phyloP scores from a whole-genome alignment of 2,888 invertebrate genomes.

The Leucoptera coffeella region DNA sequence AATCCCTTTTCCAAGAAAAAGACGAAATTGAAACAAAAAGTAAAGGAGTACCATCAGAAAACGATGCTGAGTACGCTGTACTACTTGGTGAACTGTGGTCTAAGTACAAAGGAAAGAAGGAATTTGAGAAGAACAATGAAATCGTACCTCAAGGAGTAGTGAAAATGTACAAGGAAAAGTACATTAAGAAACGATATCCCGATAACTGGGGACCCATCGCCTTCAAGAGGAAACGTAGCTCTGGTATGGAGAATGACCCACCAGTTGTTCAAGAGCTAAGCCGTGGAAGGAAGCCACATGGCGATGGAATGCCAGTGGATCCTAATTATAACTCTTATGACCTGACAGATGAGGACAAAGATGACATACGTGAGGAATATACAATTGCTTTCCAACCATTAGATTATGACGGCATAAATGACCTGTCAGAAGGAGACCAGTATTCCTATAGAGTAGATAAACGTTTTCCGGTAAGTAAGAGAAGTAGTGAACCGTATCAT shows the following conservation, averaged over 20 bases:
- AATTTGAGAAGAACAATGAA: conserved; percentile 23
- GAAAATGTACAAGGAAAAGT: conserved; percentile 37
- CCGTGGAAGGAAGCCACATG: conserved; percentile 14
- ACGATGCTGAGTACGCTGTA: conserved; percentile 47
- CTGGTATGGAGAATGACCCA: conserved; percentile 16
- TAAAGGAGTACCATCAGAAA: conserved; percentile 19
- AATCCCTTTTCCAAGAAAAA: conserved; percentile 30
- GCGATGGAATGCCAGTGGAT: conserved; percentile 13
- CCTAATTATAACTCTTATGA: conserved; percentile 29
- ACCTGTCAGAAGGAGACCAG: conserved; percentile 31
- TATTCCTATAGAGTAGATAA: conserved; percentile 42
- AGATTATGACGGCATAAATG: conserved; percentile 30
- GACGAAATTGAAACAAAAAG: conserved; percentile 16
- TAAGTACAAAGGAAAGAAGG: conserved; percentile 45
- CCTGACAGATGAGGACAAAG: conserved; percentile 28
- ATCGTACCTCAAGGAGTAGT: conserved; percentile 33
- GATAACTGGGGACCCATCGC: conserved; percentile 47
- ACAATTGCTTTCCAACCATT: conserved; percentile 43
- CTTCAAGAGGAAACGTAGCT: conserved; percentile 42
- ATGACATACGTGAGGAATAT: conserved; percentile 38
- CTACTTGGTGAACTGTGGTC: conserved; percentile 52
- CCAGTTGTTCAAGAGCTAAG: conserved; percentile 20
- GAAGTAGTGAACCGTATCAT: conserved; percentile 46
- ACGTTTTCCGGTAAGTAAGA: conserved; percentile 62
- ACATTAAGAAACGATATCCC: conserved; percentile 36